phyloP scores from a whole-genome alignment of 64 coral and sea anemone species.

The Orbicella faveolata region DNA sequence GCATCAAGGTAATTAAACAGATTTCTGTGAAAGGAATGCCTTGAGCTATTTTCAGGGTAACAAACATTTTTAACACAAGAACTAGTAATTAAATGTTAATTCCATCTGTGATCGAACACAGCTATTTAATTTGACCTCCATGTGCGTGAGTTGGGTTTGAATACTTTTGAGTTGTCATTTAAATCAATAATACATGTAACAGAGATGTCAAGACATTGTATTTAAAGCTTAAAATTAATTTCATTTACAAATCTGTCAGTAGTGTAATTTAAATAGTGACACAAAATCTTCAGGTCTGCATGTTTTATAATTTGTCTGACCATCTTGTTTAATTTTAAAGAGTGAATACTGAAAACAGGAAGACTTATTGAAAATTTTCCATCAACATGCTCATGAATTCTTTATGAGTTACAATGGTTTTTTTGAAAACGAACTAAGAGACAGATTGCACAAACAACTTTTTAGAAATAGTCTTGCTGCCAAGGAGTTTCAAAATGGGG shows the following conservation, averaged over 20 bases:
- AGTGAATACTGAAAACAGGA: not conserved
- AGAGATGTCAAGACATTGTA: too few relatives aligned
- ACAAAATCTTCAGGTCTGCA: not conserved
- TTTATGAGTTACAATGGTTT: conserved; percentile 4
- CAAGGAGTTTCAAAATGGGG: not conserved
- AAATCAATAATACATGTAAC: too few relatives aligned
- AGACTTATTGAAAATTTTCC: not conserved
- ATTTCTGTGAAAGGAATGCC: too few relatives aligned
- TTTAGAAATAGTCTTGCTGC: not conserved
- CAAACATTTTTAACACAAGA: too few relatives aligned
- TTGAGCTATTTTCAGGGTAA: too few relatives aligned
- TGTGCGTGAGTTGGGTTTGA: too few relatives aligned
- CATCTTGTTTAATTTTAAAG: not conserved
- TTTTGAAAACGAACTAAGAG: not conserved
- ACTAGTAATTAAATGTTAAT: too few relatives aligned
- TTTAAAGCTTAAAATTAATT: not conserved
- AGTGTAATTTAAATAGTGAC: not conserved
- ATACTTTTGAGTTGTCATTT: too few relatives aligned
- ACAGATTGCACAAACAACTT: not conserved
- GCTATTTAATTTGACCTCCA: too few relatives aligned
- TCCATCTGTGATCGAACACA: too few relatives aligned
- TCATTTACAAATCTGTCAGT: not conserved
- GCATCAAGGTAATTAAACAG: too few relatives aligned
- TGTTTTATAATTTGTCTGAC: not conserved
- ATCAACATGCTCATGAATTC: conserved; percentile 24